A percentile compares a stretch with the other conserved stretches of the same genome.
These are phyloP conservation scores for Rhopalosiphum maidis DNA, from an alignment of 1,140 invertebrate genomes.

Conservation along the genomic window DNA sequence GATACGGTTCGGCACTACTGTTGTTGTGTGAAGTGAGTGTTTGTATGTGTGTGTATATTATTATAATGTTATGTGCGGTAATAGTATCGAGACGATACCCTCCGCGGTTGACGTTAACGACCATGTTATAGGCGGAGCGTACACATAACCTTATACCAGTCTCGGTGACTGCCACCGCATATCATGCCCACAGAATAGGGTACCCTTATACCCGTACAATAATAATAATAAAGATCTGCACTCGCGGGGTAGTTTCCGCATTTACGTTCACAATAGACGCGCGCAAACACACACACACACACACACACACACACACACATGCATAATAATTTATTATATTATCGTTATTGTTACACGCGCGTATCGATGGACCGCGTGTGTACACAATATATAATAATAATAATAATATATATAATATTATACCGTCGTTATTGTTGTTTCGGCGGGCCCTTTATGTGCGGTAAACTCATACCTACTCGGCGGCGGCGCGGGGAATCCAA, in stretches of 20 bases:
- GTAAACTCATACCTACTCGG: neutral
- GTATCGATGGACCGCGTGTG: neutral
- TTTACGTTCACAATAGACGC: neutral
- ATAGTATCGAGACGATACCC: neutral
- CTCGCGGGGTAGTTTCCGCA: neutral
- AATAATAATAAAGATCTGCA: neutral
- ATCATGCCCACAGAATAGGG: neutral
- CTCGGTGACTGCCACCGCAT: neutral
- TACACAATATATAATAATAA: neutral
- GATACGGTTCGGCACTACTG: neutral
- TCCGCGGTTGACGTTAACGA: slow-evolving; percentile 14
- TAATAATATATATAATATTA: neutral
- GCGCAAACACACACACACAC: neutral
- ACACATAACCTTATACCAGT: neutral
- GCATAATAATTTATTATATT: neutral
- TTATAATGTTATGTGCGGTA: neutral
- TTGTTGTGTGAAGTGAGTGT: neutral
- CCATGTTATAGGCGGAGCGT: slow-evolving; percentile 50
- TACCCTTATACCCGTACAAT: no score
- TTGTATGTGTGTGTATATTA: neutral
- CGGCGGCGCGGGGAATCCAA: neutral
- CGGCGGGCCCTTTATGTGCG: neutral
- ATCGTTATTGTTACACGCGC: neutral
- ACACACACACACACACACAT: neutral
- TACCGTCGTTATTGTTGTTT: slow-evolving; percentile 29